Percentiles rank a stretch among this genome's conserved stretches.
These are phyloP conservation scores for Pangasius macronema DNA, from an alignment of 2,797 vertebrate species.

Conservation along the genomic window DNA sequence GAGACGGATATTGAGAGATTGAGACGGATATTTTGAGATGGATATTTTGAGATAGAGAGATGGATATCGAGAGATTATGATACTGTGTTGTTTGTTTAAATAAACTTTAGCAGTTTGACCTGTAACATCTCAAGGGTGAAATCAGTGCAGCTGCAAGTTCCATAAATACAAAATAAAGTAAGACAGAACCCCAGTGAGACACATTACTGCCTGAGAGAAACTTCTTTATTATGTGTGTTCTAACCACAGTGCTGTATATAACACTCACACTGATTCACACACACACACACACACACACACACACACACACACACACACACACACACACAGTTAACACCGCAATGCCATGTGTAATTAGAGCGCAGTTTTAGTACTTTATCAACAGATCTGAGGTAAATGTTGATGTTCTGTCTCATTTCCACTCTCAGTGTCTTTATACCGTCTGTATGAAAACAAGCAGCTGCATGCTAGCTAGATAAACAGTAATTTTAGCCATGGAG, in stretches of 20 bases:
- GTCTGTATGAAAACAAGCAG: neutral
- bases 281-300: neutral
- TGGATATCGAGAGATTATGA: neutral
- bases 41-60: neutral
- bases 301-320: neutral
- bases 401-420: neutral
- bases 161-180: neutral
- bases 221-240: neutral
- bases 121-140: neutral
- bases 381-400: neutral
- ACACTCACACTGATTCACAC: neutral
- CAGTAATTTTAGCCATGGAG: neutral
- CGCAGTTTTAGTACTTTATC: neutral
- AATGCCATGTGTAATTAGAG: neutral
- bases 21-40: constrained; percentile 26
- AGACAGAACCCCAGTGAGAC: neutral
- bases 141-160: neutral
- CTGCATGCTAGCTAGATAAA: neutral
- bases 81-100: neutral
- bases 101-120: neutral
- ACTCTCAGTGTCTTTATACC: neutral
- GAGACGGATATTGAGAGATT: neutral
- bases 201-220: neutral
- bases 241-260: neutral
- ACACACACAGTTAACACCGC: neutral